Base-by-base conservation (phyloP, 1,140 invertebrate genomes). In the Orius laevigatus region DNA sequence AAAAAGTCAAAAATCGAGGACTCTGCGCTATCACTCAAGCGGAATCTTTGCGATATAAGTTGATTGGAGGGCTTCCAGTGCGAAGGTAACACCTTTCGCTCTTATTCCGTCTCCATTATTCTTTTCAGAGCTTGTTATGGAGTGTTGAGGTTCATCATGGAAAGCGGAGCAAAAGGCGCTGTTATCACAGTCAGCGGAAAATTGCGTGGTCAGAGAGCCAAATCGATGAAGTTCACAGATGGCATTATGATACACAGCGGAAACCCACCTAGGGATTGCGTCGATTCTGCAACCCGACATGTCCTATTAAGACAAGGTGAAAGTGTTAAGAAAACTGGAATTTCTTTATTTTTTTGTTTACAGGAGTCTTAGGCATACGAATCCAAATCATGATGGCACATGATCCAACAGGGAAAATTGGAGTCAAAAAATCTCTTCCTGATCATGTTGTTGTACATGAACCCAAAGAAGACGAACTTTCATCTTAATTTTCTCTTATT, bases 151-250 rank as follows among this genome's bases (percentile, higher is more conserved):
- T 99, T 94, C 70, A 98, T 99, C 61, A 99, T 99, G 95, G 95
- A 99, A 70, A 93, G 88, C 59, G 91, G 91, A 35, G 95, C 96
- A 45, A 78, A 81, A 58, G 83, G 95, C 55, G 98, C 93, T 62
- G 95, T 98, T 71, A 94, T 99, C 9, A 92, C 99, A 3, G 95
- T 99, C 0, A 95, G 90, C 57, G 96, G 96, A 45, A 99, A 99
- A 71, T 73, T 99, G 32, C 72, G 96, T 63, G 96, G 96, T 57
- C 96, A 99, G 71, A 75, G 96, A 75, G 96, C 96, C 50, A 99
- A 99, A 70, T 90, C 91, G n/a, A 99, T 99, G 96, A 99, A 99
- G 67, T 99, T 99, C 66, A 90, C 96, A 49, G 96, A 99, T 66
- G 96, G 96, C 48, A 74, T 98, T 16, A 99, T 99, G 94, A 98